These are phyloP conservation scores for Boloria euphrosyne DNA, from an alignment of 2,888 invertebrate species.

Conservation along the genomic window DNA sequence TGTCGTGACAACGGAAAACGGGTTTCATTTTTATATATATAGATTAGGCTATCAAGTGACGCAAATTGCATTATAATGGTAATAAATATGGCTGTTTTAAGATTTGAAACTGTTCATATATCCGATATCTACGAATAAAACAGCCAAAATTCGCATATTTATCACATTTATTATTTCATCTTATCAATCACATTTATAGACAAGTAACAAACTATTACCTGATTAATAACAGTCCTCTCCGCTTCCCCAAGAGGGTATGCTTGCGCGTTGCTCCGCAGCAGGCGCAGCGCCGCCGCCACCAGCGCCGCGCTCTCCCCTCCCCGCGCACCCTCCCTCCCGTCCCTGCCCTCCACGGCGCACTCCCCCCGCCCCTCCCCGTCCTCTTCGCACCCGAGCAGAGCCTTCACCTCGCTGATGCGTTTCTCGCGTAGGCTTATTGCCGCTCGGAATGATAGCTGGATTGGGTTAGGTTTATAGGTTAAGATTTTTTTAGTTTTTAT, in stretches of 20 bases:
- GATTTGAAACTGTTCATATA: no score
- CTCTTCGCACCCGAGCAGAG: conserved; percentile 81
- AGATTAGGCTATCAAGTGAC: no score
- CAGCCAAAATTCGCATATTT: no score
- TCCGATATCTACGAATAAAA: no score
- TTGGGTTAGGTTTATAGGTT: neutral
- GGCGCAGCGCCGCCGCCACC: conserved; percentile 82
- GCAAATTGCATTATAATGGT: no score
- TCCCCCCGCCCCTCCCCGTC: conserved; percentile 82
- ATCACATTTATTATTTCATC: no score
- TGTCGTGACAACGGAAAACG: no score
- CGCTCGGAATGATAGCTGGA: conserved; percentile 74
- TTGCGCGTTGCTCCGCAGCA: conserved; percentile 87
- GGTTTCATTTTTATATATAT: no score
- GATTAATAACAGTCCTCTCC: conserved; percentile 85
- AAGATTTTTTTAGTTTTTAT: no score
- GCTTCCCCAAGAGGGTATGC: conserved; percentile 87
- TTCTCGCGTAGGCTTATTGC: conserved; percentile 85
- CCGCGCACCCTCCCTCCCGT: conserved; percentile 57
- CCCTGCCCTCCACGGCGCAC: conserved; percentile 83
- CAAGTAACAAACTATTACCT: no score
- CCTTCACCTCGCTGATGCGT: conserved; percentile 87
- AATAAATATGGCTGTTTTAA: no score
- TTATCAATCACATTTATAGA: no score
- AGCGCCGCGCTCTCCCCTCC: conserved; percentile 62